Base-by-base conservation (phyloP, 2,797 vertebrate genomes). In the Erethizon dorsatum region DNA sequence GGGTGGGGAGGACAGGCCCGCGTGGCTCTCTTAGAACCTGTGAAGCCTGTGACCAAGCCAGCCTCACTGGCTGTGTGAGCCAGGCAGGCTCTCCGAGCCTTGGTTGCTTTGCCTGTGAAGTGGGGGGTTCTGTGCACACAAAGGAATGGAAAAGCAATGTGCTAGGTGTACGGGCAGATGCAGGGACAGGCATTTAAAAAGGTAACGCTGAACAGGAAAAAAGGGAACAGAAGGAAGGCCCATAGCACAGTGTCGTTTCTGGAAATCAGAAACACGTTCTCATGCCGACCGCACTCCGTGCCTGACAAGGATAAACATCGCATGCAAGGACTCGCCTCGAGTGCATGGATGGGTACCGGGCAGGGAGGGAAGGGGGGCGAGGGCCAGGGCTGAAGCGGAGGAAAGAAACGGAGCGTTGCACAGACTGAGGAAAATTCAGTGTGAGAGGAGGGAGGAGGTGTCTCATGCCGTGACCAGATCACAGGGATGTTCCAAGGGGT, bases 191-290 rank as follows among this genome's bases (percentile, higher is more conserved):
- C 56, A 15, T 9, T 59, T 65, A 52, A 95, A 78, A 83, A 65
- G 13, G n/a, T 1, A 47, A 37, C 22, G 45, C 20, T 89, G 82
- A 77, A 8, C 26, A 47, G 47, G 59, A 12, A 63, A 67, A 45
- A 57, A 41, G 45, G 50, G 41, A 17, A 63, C 45, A 77, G 56
- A 84, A 78, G 20, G 33, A 78, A 78, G 57, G 52, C 67, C 69
- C 24, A 8, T 2, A 65, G 65, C 83, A 71, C 83, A 71, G 6
- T 41, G 45, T n/a, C 82, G 47, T 65, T 93, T 85, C 75, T 86
- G 89, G 83, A 90, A 94, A 94, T 77, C n/a, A 78, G 83, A 92
- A 94, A 67, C 85, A 78, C 6, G 0, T 77, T 90, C 73, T 85
- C 71, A 61, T n/a, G 33, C 63, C 83, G 93, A 82, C 63, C 24